phyloP scores from a whole-genome alignment of 2,888 invertebrate genomes.

The Pandemis cinnamomeana region DNA sequence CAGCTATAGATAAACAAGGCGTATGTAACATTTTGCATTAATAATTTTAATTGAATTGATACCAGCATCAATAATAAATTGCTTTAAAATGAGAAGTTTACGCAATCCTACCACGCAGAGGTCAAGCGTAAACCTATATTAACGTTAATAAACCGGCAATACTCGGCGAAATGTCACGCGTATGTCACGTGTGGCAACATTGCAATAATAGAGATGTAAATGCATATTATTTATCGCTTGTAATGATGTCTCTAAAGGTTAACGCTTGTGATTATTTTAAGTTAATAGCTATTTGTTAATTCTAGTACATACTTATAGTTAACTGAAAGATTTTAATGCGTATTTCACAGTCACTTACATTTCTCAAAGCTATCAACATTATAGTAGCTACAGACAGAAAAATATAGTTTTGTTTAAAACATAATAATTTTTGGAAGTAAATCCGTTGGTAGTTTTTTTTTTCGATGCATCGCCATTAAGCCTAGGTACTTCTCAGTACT shows the following conservation, averaged over 20 bases:
- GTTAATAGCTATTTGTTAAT: constrained; percentile 23
- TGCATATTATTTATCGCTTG: constrained; percentile 35
- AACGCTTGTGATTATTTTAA: constrained; percentile 29
- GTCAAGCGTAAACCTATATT: constrained; percentile 20
- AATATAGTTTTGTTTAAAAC: too few relatives aligned
- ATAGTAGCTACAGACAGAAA: not conserved
- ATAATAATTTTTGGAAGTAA: too few relatives aligned
- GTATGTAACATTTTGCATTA: too few relatives aligned
- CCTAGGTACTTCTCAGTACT: too few relatives aligned
- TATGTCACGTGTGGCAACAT: constrained; percentile 25
- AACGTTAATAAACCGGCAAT: constrained; percentile 24
- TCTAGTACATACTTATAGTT: not conserved
- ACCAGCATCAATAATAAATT: too few relatives aligned
- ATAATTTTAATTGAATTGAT: too few relatives aligned
- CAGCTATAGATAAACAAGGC: too few relatives aligned
- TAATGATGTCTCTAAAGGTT: constrained; percentile 35
- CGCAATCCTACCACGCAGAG: not conserved
- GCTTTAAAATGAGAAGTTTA: too few relatives aligned
- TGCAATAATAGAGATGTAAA: constrained; percentile 35
- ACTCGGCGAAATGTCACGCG: constrained; percentile 34
- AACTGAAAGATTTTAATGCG: not conserved
- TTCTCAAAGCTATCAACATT: not conserved
- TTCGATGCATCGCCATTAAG: too few relatives aligned
- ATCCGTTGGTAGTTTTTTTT: too few relatives aligned
- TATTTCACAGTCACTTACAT: not conserved